phyloP scores from a whole-genome alignment of 2,888 invertebrate genomes.

The Drosophila aldrichi region DNA sequence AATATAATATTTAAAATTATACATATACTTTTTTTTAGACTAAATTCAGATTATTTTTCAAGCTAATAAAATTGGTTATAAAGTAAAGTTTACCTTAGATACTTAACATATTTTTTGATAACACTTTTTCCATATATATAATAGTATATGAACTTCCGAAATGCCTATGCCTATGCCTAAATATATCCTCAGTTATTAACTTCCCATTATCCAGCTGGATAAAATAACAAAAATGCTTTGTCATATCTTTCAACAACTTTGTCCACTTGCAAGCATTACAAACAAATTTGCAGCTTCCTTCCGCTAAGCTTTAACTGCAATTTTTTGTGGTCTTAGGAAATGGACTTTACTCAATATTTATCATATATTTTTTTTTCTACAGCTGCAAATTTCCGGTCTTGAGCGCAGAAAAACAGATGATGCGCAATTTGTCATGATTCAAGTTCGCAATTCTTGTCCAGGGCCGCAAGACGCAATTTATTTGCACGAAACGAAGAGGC shows the following conservation, averaged over 20 bases:
- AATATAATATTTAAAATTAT: too few relatives aligned
- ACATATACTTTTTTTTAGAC: too few relatives aligned
- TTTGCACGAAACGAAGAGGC: conserved; percentile 44
- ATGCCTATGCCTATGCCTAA: too few relatives aligned
- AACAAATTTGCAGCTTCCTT: conserved; percentile 1
- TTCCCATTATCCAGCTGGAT: neutral
- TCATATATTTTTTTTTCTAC: neutral
- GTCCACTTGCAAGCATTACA: neutral
- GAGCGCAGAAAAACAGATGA: conserved; percentile 34
- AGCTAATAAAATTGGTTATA: too few relatives aligned
- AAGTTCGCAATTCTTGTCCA: conserved; percentile 54
- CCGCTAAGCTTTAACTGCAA: neutral
- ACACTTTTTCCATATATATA: too few relatives aligned
- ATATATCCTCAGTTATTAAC: neutral
- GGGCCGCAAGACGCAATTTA: conserved; percentile 51
- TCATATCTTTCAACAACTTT: neutral
- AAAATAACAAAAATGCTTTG: neutral
- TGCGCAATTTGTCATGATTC: conserved; percentile 63
- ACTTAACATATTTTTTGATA: too few relatives aligned
- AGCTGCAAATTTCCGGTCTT: conserved; percentile 50
- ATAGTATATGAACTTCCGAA: too few relatives aligned
- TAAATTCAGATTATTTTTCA: too few relatives aligned
- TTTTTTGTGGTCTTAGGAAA: conserved; percentile 1
- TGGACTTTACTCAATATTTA: neutral
- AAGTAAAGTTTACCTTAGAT: too few relatives aligned